These are phyloP conservation scores for Collichthys lucidus DNA, from an alignment of 2,113 vertebrate species.

Conservation along the genomic window DNA sequence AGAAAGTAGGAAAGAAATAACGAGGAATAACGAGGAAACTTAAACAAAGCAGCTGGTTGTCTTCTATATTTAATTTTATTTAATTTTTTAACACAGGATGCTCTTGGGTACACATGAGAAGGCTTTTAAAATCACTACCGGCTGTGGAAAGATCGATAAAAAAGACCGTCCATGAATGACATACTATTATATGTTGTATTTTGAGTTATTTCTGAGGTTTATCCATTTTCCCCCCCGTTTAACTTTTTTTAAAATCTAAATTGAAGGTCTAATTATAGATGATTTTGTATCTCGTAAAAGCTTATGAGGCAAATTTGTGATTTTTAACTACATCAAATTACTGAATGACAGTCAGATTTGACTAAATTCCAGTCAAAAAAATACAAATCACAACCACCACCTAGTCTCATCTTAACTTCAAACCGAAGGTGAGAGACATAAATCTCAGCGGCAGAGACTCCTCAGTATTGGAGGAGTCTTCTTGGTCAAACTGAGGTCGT, in stretches of 20 bases:
- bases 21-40: slow-evolving; percentile 20
- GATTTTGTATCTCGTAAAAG: not conserved
- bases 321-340: not conserved
- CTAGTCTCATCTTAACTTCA: not conserved
- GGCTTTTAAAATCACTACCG: not conserved
- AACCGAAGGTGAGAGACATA: not conserved
- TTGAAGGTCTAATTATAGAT: not conserved
- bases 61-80: too few relatives aligned
- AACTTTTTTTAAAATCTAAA: not conserved
- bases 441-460: not conserved
- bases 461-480: not conserved
- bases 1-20: slow-evolving; percentile 10
- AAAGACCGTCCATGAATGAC: too few relatives aligned
- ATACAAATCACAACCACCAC: not conserved
- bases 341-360: not conserved
- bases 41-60: slow-evolving; percentile 38
- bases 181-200: not conserved
- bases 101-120: not conserved
- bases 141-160: not conserved
- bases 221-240: not conserved
- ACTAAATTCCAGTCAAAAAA: not conserved
- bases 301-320: not conserved
- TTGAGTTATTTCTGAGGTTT: not conserved
- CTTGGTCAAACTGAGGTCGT: not conserved
- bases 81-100: too few relatives aligned